phyloP scores from a whole-genome alignment of 2,797 vertebrate genomes.

The Chromis chromis region DNA sequence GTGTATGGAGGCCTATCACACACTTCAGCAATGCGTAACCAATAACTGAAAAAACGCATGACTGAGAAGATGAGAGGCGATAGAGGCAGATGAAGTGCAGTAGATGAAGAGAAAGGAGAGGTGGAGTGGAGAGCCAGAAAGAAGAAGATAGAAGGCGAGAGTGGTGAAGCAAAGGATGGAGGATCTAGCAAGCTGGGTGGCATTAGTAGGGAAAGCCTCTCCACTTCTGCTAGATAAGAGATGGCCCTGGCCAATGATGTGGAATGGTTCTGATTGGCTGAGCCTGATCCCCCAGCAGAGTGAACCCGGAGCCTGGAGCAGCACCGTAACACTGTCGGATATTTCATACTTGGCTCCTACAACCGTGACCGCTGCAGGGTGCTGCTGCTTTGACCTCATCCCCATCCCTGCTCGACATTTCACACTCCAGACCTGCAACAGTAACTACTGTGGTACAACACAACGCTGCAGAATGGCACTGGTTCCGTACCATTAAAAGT shows the following conservation, averaged over 20 bases:
- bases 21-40: slow-evolving; percentile 76
- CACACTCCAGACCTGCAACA: slow-evolving; percentile 34
- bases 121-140: slow-evolving; percentile 39
- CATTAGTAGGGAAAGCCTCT: slow-evolving; percentile 81
- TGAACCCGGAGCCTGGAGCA: slow-evolving; percentile 48
- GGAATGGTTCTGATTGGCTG: slow-evolving; percentile 84
- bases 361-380: slow-evolving; percentile 52
- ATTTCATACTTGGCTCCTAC: slow-evolving; percentile 73
- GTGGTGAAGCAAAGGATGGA: slow-evolving; percentile 64
- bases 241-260: slow-evolving; percentile 82
- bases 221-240: slow-evolving; percentile 79
- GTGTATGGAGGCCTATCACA: slow-evolving; percentile 63
- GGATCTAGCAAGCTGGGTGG: slow-evolving; percentile 73
- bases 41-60: slow-evolving; percentile 67
- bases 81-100: slow-evolving; percentile 62
- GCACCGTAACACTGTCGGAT: slow-evolving; percentile 70
- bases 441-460: background rate
- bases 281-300: slow-evolving; percentile 74
- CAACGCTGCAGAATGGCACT: too few species aligned
- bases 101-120: slow-evolving; percentile 57
- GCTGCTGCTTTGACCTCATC: slow-evolving; percentile 40
- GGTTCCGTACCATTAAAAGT: background rate
- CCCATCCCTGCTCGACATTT: slow-evolving; percentile 42
- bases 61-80: slow-evolving; percentile 68
- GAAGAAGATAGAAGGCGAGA: slow-evolving; percentile 30